Evolutionary conservation across 2,888 invertebrate genomes (phyloP).

Genomic region (Ophraella communa): DNA sequence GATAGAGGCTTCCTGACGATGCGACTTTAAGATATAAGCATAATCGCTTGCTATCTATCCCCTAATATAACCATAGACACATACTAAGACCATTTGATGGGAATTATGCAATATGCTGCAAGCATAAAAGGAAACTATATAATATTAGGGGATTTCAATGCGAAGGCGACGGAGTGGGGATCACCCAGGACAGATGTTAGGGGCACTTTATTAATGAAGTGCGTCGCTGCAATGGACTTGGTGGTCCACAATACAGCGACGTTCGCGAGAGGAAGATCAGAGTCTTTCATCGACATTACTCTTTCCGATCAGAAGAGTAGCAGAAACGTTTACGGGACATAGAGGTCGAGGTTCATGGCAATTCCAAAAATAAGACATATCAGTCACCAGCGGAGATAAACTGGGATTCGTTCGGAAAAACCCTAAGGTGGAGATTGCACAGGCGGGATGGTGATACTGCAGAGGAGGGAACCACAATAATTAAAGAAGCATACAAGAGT

Average conservation of each 20-base stretch:
- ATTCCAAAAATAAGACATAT: neutral
- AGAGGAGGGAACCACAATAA: no score
- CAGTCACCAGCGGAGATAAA: neutral
- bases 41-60: neutral
- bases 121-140: neutral
- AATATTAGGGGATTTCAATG: constrained; percentile 7
- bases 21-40: no score
- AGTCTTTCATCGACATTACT: constrained; percentile 2
- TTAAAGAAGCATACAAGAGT: neutral
- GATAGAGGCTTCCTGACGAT: neutral
- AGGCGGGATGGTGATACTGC: no score
- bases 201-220: no score
- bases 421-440: neutral
- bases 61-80: neutral
- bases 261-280: no score
- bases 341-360: no score
- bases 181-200: no score
- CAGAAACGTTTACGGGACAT: no score
- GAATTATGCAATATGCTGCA: neutral
- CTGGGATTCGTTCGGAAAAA: neutral
- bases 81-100: neutral
- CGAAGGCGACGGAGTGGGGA: neutral
- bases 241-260: no score
- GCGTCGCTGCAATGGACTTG: no score
- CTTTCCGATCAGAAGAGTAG: neutral